A percentile compares a stretch with the other conserved stretches of the same genome.
These are phyloP conservation scores for Silurus aristotelis DNA, from an alignment of 2,797 vertebrate species.

Conservation along the genomic window DNA sequence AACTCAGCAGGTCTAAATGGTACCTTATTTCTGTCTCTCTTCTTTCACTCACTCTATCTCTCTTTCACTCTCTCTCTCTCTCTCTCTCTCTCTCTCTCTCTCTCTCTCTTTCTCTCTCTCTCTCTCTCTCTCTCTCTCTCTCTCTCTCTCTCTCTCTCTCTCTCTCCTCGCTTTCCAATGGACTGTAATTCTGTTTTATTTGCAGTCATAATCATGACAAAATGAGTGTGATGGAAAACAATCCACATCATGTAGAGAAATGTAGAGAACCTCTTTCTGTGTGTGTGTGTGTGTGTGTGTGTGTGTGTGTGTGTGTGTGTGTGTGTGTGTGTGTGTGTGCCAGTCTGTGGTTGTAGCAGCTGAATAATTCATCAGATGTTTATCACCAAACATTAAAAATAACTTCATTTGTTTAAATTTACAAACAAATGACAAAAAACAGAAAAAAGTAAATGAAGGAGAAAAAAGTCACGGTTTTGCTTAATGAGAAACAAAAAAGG, in stretches of 20 bases:
- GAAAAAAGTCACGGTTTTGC: no score
- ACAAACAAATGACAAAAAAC: no score
- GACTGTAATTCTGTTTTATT: conserved; percentile 25
- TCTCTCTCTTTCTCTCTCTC: conserved; percentile 16
- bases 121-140: neutral
- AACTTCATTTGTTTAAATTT: no score
- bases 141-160: neutral
- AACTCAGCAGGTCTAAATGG: conserved; percentile 42
- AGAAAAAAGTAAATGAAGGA: no score
- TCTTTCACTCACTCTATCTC: conserved; percentile 10
- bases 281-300: conserved; percentile 10
- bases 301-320: neutral
- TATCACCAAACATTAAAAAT: no score
- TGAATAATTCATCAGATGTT: neutral
- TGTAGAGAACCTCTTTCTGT: neutral
- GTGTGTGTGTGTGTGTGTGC: conserved; percentile 46
- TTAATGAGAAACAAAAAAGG: no score
- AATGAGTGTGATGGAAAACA: conserved; percentile 4
- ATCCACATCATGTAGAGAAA: conserved; percentile 2
- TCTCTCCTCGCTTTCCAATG: neutral
- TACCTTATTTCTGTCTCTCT: conserved; percentile 11
- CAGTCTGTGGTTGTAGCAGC: neutral
- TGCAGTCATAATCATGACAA: neutral
- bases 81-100: neutral
- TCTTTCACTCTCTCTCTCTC: conserved; percentile 19